Evolutionary conservation across 2,113 vertebrate species (phyloP), one percentile per base, ranked within the genome.

Genomic region (Vulpes lagopus): DNA sequence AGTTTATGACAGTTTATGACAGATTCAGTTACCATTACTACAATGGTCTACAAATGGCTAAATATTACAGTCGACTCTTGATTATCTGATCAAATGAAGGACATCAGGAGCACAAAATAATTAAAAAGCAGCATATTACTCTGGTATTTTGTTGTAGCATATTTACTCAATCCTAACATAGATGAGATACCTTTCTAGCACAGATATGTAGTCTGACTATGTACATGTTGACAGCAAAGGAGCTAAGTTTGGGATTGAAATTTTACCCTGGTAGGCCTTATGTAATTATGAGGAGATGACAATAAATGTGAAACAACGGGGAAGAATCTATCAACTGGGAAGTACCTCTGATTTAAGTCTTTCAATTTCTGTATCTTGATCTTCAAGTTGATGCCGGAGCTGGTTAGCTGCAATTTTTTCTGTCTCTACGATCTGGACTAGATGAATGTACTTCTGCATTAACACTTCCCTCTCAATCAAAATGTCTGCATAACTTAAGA

Each of bases 321-420:
- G 65, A 89, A 57, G 25, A 85, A 59, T 1, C 62, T 4, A 8
- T 38, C n/a, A 32, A 35, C 67, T 85, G 20, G 65, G 76, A 97
- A 97, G 90, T 98, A 99, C 99, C 99, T 99, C 99, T 0, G 99
- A 99, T 98, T 99, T 99, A 30, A 99, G 99, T 96, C 99, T 99
- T 98, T 99, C 99, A 1, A 99, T 99, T 98, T 99, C 99, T 0
- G 99, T 99, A 97, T 99, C 99, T 99, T 99, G 99, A 98, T 99
- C 99, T 98, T 99, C 99, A 94, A 99, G 99, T 96, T 99, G 99
- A 94, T 99, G 99, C 73, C 99, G 99, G 7, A 99, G 99, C 98
- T 99, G 99, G 95, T 99, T 99, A 82, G 99, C 99, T 5, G 99
- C 99, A 93, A 99, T 98, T 96, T 99, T 99, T 98, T 99, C 99